Conservation (phyloP, 2,797 vertebrate genomes). For the Galaxias olidus region DNA sequence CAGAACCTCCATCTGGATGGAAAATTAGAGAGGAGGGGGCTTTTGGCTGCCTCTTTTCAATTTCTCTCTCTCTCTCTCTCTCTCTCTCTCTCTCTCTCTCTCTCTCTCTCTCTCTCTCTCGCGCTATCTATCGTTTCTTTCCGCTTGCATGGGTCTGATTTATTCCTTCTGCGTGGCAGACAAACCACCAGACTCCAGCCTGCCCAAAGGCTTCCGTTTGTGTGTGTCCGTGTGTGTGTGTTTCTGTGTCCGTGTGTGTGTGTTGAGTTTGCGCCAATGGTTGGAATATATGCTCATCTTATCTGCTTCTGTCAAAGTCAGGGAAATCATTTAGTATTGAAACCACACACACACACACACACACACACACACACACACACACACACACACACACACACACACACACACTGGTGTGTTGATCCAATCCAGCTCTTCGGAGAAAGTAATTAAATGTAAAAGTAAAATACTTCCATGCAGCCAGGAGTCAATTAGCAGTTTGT, state of each 20-base stretch:
- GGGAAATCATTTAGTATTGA: slow-evolving; percentile 41
- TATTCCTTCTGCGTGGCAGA: slow-evolving; percentile 52
- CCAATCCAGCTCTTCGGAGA: no score
- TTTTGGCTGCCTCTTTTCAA: neutral
- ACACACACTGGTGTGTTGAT: no score
- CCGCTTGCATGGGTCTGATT: slow-evolving; percentile 51
- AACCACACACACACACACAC: neutral
- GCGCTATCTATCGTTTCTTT: slow-evolving; percentile 10
- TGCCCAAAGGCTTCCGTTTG: neutral
- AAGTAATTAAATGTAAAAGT: no score
- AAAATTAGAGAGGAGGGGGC: slow-evolving; percentile 49
- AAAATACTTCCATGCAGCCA: no score
- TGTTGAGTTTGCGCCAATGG: slow-evolving; percentile 19
- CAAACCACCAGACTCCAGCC: slow-evolving; percentile 18
- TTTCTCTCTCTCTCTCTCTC: slow-evolving; percentile 6
- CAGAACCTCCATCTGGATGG: slow-evolving; percentile 58
- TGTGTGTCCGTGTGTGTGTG: neutral
- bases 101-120: slow-evolving; percentile 2
- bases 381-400: neutral
- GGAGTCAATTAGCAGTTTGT: no score
- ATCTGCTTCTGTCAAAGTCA: slow-evolving; percentile 26
- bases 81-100: slow-evolving; percentile 6
- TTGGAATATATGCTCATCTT: slow-evolving; percentile 26
- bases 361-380: neutral
- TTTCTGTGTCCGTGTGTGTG: slow-evolving; percentile 11